These are phyloP conservation scores for Idris sp. DNA, from an alignment of 1,140 invertebrate species.

Conservation along the genomic window DNA sequence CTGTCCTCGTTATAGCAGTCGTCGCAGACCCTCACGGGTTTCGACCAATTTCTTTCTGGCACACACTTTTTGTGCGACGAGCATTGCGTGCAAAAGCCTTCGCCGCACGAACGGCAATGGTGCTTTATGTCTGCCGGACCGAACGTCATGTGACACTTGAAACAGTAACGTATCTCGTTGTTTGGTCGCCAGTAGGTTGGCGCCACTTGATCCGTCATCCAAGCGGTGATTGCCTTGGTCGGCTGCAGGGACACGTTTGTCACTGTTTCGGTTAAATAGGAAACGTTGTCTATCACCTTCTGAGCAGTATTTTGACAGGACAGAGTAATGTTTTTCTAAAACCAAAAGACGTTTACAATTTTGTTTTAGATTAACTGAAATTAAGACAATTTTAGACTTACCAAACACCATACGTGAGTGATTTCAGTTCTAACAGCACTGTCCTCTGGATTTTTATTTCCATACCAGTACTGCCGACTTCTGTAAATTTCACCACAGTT, in stretches of 20 bases:
- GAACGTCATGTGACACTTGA: conserved; percentile 82
- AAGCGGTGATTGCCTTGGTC: conserved; percentile 83
- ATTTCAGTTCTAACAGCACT: conserved; percentile 84
- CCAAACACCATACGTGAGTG: conserved; percentile 89
- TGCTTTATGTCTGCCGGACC: conserved; percentile 82
- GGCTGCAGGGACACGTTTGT: conserved; percentile 84
- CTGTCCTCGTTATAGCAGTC: conserved; percentile 78
- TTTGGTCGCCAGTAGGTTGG: conserved; percentile 91
- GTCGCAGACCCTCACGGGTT: conserved; percentile 84
- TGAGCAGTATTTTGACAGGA: conserved; percentile 85
- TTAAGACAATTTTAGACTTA: too few species aligned
- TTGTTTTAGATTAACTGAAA: too few species aligned
- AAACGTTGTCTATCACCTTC: conserved; percentile 86
- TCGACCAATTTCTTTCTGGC: conserved; percentile 82
- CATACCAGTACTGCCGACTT: conserved; percentile 91
- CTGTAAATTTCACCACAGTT: conserved; percentile 90
- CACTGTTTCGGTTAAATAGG: conserved; percentile 85
- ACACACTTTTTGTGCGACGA: conserved; percentile 82
- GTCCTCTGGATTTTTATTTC: conserved; percentile 87
- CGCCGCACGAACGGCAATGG: conserved; percentile 88
- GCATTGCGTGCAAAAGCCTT: conserved; percentile 85
- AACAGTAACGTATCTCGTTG: conserved; percentile 85
- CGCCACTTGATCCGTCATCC: conserved; percentile 87
- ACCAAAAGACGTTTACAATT: conserved; percentile 40
- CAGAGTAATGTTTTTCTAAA: conserved; percentile 64